Percentiles rank a stretch among this genome's conserved stretches.
phyloP scores from a whole-genome alignment of 2,888 invertebrate genomes.

The Diabrotica balteata region DNA sequence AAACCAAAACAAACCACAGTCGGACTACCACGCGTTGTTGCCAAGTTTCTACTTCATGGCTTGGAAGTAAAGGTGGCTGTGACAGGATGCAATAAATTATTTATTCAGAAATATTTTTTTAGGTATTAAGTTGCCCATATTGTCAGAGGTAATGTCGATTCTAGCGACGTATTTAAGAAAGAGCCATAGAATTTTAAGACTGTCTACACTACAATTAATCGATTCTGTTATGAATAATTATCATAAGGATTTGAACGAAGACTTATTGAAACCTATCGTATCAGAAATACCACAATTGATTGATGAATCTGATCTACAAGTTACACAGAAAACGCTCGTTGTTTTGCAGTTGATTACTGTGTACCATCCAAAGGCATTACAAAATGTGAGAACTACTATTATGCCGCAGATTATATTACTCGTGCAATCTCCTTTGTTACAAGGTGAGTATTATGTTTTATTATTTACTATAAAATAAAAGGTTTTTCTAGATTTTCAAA shows the following conservation, averaged over 20 bases:
- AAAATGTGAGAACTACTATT: constrained; percentile 75
- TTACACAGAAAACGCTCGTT: constrained; percentile 89
- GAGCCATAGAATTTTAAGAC: constrained; percentile 93
- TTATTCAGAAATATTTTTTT: constrained; percentile 1
- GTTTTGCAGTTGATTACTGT: constrained; percentile 83
- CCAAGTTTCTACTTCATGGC: too few relatives aligned
- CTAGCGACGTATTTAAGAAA: constrained; percentile 94
- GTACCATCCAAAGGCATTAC: constrained; percentile 79
- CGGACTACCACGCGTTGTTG: too few relatives aligned
- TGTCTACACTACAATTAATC: constrained; percentile 87
- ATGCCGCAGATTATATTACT: constrained; percentile 85
- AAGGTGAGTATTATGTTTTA: constrained; percentile 66
- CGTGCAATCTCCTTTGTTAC: constrained; percentile 89
- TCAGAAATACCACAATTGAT: constrained; percentile 90
- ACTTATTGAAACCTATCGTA: constrained; percentile 78
- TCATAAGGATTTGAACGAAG: constrained; percentile 68
- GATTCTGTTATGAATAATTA: constrained; percentile 92
- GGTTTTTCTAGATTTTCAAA: too few relatives aligned
- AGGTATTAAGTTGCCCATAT: constrained; percentile 44
- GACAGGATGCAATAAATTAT: too few relatives aligned
- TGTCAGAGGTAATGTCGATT: constrained; percentile 88
- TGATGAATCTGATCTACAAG: constrained; percentile 94
- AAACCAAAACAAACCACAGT: too few relatives aligned
- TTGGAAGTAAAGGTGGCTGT: too few relatives aligned
- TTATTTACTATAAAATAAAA: not conserved